These are phyloP conservation scores for Sphaerodactylus townsendi DNA, from an alignment of 2,113 vertebrate genomes.

Conservation along the genomic window DNA sequence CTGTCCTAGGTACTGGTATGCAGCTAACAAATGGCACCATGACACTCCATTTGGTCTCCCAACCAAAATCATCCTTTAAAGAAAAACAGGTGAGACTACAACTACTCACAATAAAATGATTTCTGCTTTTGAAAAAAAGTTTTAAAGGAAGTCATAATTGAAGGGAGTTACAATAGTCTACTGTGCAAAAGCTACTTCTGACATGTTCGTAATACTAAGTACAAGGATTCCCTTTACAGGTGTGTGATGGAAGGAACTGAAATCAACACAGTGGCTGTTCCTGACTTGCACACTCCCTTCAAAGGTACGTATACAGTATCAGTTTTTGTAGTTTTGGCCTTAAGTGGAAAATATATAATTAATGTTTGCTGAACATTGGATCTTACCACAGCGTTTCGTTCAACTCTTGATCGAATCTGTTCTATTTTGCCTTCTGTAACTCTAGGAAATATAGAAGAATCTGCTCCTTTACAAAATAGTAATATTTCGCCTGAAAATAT, in stretches of 20 bases:
- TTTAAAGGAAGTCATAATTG: not conserved
- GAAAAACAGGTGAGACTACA: too few relatives aligned
- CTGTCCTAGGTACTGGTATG: too few relatives aligned
- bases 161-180: not conserved
- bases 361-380: not conserved
- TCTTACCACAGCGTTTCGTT: constrained; percentile 96
- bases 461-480: constrained; percentile 97
- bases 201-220: not conserved
- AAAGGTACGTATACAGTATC: too few relatives aligned
- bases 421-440: constrained; percentile 93
- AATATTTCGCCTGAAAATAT: constrained; percentile 83
- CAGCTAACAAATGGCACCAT: too few relatives aligned
- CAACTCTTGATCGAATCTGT: constrained; percentile 86
- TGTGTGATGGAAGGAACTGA: not conserved
- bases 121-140: not conserved
- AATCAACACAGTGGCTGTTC: not conserved
- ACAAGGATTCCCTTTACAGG: not conserved
- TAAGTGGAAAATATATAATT: not conserved
- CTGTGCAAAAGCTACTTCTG: not conserved
- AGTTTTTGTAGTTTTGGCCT: not conserved
- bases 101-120: too few relatives aligned
- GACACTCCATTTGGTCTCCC: too few relatives aligned
- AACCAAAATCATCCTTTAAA: too few relatives aligned
- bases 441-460: constrained; percentile 95
- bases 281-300: not conserved